phyloP scores from a whole-genome alignment of 2,888 invertebrate genomes.

The Thereva unica region DNA sequence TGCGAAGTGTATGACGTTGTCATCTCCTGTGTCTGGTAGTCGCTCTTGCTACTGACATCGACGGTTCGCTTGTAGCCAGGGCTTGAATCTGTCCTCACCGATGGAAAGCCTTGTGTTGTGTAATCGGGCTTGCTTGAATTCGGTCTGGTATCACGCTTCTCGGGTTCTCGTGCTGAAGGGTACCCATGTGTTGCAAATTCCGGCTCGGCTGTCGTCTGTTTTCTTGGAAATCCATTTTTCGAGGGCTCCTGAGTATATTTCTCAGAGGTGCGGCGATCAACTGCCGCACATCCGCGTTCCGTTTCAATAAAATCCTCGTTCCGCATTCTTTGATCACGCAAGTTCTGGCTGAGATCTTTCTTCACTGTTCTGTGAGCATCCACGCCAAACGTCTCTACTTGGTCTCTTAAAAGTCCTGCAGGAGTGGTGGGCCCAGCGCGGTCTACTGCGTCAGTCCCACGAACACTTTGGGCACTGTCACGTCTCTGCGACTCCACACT shows the following conservation, averaged over 20 bases:
- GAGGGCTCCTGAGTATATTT: slow-evolving; percentile 36
- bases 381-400: slow-evolving; percentile 43
- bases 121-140: slow-evolving; percentile 44
- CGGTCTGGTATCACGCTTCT: slow-evolving; percentile 43
- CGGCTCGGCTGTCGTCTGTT: neutral
- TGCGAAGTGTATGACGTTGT: no score
- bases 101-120: slow-evolving; percentile 50
- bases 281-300: slow-evolving; percentile 42
- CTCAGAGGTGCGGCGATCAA: slow-evolving; percentile 26
- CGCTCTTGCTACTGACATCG: slow-evolving; percentile 19
- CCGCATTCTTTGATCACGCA: slow-evolving; percentile 41
- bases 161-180: slow-evolving; percentile 43
- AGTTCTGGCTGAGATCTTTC: slow-evolving; percentile 44
- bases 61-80: slow-evolving; percentile 41
- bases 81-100: slow-evolving; percentile 40
- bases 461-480: no score
- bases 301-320: slow-evolving; percentile 44
- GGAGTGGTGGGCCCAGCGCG: slow-evolving; percentile 45
- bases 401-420: slow-evolving; percentile 47
- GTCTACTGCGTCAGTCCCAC: neutral
- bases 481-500: no score
- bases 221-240: slow-evolving; percentile 15
- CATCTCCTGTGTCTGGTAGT: no score
- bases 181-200: slow-evolving; percentile 46
- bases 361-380: slow-evolving; percentile 43